Evolutionary conservation across 1,140 invertebrate species (phyloP).

Genomic region (Octopus sinensis): DNA sequence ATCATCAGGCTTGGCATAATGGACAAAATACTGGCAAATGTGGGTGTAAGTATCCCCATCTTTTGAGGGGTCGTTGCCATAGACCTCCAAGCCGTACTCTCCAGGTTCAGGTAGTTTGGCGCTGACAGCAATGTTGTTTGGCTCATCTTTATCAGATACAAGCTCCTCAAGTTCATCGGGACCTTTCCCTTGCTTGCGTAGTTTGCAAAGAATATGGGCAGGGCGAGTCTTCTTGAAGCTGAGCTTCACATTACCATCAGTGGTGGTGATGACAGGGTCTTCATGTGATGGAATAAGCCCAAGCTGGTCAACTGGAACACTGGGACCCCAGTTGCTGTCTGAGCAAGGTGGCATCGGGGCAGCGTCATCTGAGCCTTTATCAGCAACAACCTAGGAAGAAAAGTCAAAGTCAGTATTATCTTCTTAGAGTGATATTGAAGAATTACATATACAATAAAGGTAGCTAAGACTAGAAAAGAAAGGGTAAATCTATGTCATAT

Average conservation of each 20-base stretch:
- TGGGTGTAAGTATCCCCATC: constrained; percentile 57
- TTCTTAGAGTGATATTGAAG: too few relatives aligned
- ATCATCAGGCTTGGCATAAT: constrained; percentile 43
- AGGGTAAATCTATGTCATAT: too few relatives aligned
- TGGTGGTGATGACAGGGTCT: constrained; percentile 42
- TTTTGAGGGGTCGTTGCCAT: constrained; percentile 55
- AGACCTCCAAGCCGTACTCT: constrained; percentile 57
- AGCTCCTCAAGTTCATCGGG: constrained; percentile 47
- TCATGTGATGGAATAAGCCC: constrained; percentile 48
- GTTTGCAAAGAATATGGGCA: constrained; percentile 45
- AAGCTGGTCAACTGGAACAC: constrained; percentile 51
- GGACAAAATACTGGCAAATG: constrained; percentile 56
- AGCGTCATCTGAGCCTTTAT: constrained; percentile 42
- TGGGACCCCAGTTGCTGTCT: constrained; percentile 57
- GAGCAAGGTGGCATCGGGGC: constrained; percentile 52
- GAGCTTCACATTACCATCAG: constrained; percentile 37
- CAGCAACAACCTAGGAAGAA: constrained; percentile 55
- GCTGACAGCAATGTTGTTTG: constrained; percentile 38
- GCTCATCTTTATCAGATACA: constrained; percentile 43
- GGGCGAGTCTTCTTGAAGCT: constrained; percentile 47
- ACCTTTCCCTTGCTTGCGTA: constrained; percentile 43
- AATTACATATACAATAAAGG: too few relatives aligned
- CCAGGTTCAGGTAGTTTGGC: constrained; percentile 46
- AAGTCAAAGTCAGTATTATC: too few relatives aligned
- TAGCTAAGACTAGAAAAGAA: too few relatives aligned